Evolutionary conservation across 2,888 invertebrate species (phyloP), one percentile per base, ranked within the genome.

Genomic region (Drosophila koepferae): DNA sequence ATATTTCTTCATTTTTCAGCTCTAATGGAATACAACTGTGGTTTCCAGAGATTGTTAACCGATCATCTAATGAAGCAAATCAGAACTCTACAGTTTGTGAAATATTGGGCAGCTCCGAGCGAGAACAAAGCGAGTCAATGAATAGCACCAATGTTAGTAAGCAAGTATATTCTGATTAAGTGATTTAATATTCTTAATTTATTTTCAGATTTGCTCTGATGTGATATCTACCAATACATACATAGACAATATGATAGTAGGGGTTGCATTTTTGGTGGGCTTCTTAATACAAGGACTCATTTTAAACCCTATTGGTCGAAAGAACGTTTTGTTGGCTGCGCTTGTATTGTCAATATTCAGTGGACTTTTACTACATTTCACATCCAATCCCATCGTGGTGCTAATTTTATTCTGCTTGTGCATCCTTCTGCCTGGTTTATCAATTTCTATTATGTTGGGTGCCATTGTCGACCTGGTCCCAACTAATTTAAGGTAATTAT

Each of bases 31-130:
- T 93, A 89, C 92, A 92, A 43, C 63, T 93, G 43, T 93, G 93
- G 92, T 92, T 90, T 77, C 92, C 93, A 0, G 93, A 93, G 73
- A 93, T 93, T 60, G 91, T 91, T 0, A 93, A 93, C 61, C 90
- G 91, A 31, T 86, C 91, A 0, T 82, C 91, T 0, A 79, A 68
- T 2, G 28, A 67, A 0, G 66, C 49, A 16, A 71, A 68, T 16
- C 60, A 58, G 0, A 71, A 68, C 16, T 82, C 82, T 3, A 87
- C 90, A 0, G 86, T 92, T 7, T 91, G 91, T 48, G 76, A 85
- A 49, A 80, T 90, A 31, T 72, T 91, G 38, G 83, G 88, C n/a
- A 77, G 67, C 12, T 89, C 86, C 0, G 87, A 84, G 40, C 54
- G 81, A 6, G 48, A n/a, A 1, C 4, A 63, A 12, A 74, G 72